Evolutionary conservation across 2,888 invertebrate species (phyloP).

Genomic region (Chromoteleia sp.): DNA sequence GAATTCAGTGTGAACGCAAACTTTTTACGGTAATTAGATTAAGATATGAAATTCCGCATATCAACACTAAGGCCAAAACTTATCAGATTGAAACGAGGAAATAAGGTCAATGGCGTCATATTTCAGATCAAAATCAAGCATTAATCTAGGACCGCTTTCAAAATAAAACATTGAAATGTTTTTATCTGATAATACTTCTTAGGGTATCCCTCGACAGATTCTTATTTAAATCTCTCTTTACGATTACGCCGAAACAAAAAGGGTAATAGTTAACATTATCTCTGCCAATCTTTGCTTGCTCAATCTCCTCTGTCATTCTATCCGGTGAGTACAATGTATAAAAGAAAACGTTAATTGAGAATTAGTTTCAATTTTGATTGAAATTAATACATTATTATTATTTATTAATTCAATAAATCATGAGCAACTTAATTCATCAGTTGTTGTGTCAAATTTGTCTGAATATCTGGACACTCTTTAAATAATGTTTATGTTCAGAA

Average conservation of each 20-base stretch:
- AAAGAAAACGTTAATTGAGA: no score
- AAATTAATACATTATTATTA: no score
- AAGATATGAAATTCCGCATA: slow-evolving; percentile 50
- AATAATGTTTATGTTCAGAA: no score
- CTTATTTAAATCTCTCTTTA: slow-evolving; percentile 27
- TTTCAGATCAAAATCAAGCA: slow-evolving; percentile 58
- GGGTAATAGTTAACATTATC: slow-evolving; percentile 3
- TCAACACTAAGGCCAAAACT: slow-evolving; percentile 19
- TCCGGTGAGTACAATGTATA: no score
- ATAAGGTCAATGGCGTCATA: slow-evolving; percentile 60
- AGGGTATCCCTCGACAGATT: slow-evolving; percentile 24
- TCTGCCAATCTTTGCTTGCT: background rate
- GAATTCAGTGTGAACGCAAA: slow-evolving; percentile 37
- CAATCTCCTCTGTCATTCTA: background rate
- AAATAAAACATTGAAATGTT: slow-evolving; percentile 26
- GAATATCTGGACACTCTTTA: no score
- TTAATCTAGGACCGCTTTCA: slow-evolving; percentile 37
- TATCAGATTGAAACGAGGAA: slow-evolving; percentile 50
- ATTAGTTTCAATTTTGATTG: no score
- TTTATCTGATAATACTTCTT: slow-evolving; percentile 19
- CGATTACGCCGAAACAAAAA: slow-evolving; percentile 17
- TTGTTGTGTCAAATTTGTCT: no score
- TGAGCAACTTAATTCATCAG: no score
- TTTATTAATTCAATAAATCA: no score
- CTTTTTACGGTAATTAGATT: slow-evolving; percentile 58